A percentile compares a stretch with the other conserved stretches of the same genome.
Evolutionary conservation across 2,888 invertebrate species (phyloP).

Genomic region (Octodonta nipae): DNA sequence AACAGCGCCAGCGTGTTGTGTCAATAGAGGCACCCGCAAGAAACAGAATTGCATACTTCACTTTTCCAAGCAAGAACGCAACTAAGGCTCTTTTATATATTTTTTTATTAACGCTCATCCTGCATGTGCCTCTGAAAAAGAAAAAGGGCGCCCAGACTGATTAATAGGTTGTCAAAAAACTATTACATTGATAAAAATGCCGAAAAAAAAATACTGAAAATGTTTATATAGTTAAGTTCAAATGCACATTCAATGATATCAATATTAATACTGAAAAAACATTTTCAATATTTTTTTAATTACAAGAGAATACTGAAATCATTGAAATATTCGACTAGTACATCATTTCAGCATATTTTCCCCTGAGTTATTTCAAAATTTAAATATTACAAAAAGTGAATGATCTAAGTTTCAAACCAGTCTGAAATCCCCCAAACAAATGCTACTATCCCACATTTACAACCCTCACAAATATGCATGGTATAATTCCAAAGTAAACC

Average conservation of each 20-base stretch:
- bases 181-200: constrained; percentile 2
- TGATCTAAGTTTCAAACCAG: constrained; percentile 24
- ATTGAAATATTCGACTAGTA: too few relatives aligned
- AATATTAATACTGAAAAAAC: too few relatives aligned
- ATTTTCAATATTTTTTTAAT: too few relatives aligned
- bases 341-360: too few relatives aligned
- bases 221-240: too few relatives aligned
- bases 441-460: constrained; percentile 28
- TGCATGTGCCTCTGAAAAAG: constrained; percentile 79
- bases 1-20: too few relatives aligned
- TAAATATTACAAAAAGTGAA: not conserved
- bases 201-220: not conserved
- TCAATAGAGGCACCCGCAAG: constrained; percentile 37
- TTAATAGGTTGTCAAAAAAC: constrained; percentile 22
- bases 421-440: constrained; percentile 31
- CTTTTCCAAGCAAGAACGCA: constrained; percentile 26
- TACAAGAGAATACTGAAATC: too few relatives aligned
- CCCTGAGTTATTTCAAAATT: not conserved
- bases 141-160: constrained; percentile 42
- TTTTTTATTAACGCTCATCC: constrained; percentile 44
- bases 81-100: constrained; percentile 22
- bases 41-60: constrained; percentile 30
- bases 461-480: constrained; percentile 18
- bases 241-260: too few relatives aligned
- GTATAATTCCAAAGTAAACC: constrained; percentile 16